Base-by-base conservation (phyloP, 2,797 vertebrate genomes). In the Myripristis jacobus region DNA sequence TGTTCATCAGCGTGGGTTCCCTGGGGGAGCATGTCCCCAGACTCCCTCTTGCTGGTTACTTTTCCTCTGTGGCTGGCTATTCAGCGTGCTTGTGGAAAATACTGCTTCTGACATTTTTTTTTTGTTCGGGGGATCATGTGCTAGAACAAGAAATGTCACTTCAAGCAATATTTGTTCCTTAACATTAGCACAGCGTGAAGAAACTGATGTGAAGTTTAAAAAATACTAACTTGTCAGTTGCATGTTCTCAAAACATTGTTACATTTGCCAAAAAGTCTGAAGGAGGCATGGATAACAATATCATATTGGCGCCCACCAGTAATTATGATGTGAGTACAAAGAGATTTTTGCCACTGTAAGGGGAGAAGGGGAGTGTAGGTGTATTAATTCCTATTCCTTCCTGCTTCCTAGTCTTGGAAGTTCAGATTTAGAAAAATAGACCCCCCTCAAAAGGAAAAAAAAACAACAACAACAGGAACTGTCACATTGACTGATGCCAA, bases 401-500 rank as follows among this genome's bases (percentile, higher is more conserved):
- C 88, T 91, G 84, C 87, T 90, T 89, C 81, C 85, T 89, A 73
- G 70, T 86, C 90, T 90, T 88, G 82, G 86, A 93, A 91, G 91
- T 89, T 89, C 89, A 91, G 89, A 89, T 86, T 91, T 90, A 88
- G 85, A 90, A 92, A 89, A 86, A 89, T 80, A 86, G 67, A 82
- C 60, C 77, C 76, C 76, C 81, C n/a, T 76, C 77, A 87, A 86
- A 87, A 86, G 72, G 81, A 81, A 76, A 88, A 65, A 72, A 77
- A 82, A 87, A 88, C n/a, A n/a, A n/a, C n/a, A n/a, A n/a, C n/a
- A n/a, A 91, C 80, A 80, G 86, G 66, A 88, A 77, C 81, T 91
- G 90, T 92, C 90, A 93, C 86, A 87, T 86, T 92, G 93, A 93
- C 82, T 92, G 89, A 92, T 81, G 87, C 90, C 89, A 83, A 91